phyloP scores from a whole-genome alignment of 2,888 invertebrate species.

The Iselma pallidipennis region DNA sequence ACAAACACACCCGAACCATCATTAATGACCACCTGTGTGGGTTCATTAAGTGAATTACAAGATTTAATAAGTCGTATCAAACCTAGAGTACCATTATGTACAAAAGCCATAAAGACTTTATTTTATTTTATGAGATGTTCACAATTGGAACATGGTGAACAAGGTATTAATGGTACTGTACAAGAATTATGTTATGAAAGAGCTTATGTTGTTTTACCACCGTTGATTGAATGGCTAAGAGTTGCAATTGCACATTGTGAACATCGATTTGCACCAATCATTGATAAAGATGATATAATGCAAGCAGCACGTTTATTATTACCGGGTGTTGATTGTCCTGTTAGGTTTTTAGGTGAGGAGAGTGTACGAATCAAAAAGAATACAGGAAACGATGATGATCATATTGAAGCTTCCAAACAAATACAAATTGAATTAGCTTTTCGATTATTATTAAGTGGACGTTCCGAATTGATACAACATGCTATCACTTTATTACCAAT shows the following conservation, averaged over 20 bases:
- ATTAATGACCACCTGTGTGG: constrained; percentile 86
- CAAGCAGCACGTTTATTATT: constrained; percentile 84
- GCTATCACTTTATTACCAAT: constrained; percentile 76
- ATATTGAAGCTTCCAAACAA: constrained; percentile 50
- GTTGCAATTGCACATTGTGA: constrained; percentile 83
- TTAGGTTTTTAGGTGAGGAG: constrained; percentile 70
- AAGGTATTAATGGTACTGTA: constrained; percentile 46
- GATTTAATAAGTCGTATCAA: constrained; percentile 70
- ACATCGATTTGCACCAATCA: constrained; percentile 74
- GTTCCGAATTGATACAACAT: constrained; percentile 76
- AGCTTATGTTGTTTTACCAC: constrained; percentile 86
- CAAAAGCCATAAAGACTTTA: constrained; percentile 75
- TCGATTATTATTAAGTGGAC: constrained; percentile 77
- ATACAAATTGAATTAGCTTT: constrained; percentile 73
- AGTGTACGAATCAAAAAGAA: constrained; percentile 55
- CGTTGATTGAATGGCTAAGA: constrained; percentile 88
- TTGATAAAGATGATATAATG: constrained; percentile 81
- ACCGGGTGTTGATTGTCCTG: constrained; percentile 89
- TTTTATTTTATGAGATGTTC: constrained; percentile 94
- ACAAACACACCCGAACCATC: constrained; percentile 63
- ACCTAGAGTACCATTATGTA: constrained; percentile 60
- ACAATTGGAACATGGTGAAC: constrained; percentile 63
- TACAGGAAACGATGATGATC: constrained; percentile 52
- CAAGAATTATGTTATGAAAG: constrained; percentile 80
- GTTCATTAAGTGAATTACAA: constrained; percentile 77